These are phyloP conservation scores for Danionella dracula DNA, from an alignment of 2,797 vertebrate genomes.

Conservation along the genomic window DNA sequence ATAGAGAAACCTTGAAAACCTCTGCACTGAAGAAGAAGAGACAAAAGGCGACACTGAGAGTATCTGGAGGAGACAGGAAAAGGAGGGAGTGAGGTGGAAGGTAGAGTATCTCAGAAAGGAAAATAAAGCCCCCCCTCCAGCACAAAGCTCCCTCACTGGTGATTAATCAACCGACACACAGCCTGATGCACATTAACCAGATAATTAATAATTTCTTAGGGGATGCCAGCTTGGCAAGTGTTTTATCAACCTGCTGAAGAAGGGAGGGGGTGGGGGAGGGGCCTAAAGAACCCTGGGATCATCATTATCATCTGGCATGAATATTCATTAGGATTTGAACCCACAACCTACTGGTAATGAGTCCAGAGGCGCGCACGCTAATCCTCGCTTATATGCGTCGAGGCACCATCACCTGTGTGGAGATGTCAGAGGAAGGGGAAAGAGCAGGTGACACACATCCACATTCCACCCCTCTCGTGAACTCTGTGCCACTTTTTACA, in stretches of 20 bases:
- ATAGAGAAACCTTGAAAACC: constrained; percentile 3
- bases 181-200: constrained; percentile 96
- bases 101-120: constrained; percentile 37
- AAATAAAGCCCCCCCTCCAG: constrained; percentile 58
- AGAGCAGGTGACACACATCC: constrained; percentile 6
- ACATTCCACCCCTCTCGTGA: background rate
- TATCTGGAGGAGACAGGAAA: constrained; percentile 10
- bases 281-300: constrained; percentile 43
- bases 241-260: constrained; percentile 82
- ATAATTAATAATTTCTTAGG: constrained; percentile 99
- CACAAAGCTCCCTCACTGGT: constrained; percentile 78
- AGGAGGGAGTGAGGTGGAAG: constrained; percentile 29
- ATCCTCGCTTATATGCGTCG: constrained; percentile 36
- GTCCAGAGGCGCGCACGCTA: constrained; percentile 32
- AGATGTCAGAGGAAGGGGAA: constrained; percentile 17
- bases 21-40: constrained; percentile 9
- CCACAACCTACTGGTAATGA: constrained; percentile 49
- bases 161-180: constrained; percentile 94
- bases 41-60: constrained; percentile 35
- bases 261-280: constrained; percentile 27
- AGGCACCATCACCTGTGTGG: constrained; percentile 16
- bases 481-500: background rate
- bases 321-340: constrained; percentile 53
- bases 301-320: constrained; percentile 48
- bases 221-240: constrained; percentile 83